Percentiles rank a stretch among this genome's conserved stretches.
phyloP scores from a whole-genome alignment of 2,888 invertebrate genomes.

The Hypolimnas misippus region DNA sequence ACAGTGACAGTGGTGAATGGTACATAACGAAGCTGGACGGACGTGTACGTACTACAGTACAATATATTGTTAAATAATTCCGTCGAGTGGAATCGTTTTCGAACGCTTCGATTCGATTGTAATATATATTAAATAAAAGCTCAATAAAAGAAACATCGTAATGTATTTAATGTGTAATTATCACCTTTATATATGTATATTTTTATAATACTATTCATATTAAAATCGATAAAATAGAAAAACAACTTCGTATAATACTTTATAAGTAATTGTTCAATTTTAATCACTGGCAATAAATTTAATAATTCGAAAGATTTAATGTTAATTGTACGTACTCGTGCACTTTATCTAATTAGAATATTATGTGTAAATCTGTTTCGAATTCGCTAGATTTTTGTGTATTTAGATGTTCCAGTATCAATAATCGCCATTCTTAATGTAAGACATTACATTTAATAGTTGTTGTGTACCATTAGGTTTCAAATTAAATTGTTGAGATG shows the following conservation, averaged over 20 bases:
- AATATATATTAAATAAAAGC: not conserved
- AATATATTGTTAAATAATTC: not conserved
- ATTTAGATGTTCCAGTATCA: not conserved
- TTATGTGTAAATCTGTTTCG: slow-evolving; percentile 5
- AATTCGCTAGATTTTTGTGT: slow-evolving; percentile 5
- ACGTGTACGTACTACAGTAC: not conserved
- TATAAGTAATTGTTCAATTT: slow-evolving; percentile 8
- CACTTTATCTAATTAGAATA: slow-evolving; percentile 2
- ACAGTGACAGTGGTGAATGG: not conserved
- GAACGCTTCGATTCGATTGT: not conserved
- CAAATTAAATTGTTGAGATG: slow-evolving; percentile 10
- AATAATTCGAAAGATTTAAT: not conserved
- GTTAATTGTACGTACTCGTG: slow-evolving; percentile 5
- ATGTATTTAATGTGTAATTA: not conserved
- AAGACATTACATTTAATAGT: slow-evolving; percentile 2
- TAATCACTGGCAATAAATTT: not conserved
- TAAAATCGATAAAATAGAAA: not conserved
- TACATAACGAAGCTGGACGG: not conserved
- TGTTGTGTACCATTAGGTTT: slow-evolving; percentile 8
- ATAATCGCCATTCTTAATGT: not conserved
- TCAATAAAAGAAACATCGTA: not conserved
- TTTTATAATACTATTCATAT: slow-evolving; percentile 1
- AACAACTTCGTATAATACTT: not conserved
- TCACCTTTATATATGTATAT: not conserved
- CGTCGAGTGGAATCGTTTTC: not conserved